phyloP scores from a whole-genome alignment of 2,888 invertebrate species.

The Helicoverpa assulta region DNA sequence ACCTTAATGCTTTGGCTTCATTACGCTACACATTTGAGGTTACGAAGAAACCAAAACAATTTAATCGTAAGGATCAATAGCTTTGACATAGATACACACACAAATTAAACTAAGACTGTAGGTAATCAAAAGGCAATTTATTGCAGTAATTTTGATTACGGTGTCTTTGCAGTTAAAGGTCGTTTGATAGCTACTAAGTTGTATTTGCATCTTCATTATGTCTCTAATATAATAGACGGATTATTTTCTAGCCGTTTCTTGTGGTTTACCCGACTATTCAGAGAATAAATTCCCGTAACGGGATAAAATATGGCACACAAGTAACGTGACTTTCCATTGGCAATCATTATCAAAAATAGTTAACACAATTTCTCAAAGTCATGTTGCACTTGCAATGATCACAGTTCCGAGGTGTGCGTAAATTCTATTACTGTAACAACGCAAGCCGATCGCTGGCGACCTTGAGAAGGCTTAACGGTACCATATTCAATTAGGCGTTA shows the following conservation, averaged over 20 bases:
- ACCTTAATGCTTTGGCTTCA: conserved; percentile 42
- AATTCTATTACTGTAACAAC: conserved; percentile 46
- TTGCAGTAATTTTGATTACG: conserved; percentile 43
- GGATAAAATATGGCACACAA: no score
- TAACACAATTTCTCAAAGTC: conserved; percentile 9
- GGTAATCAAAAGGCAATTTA: conserved; percentile 35
- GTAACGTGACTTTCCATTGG: no score
- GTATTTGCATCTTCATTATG: not conserved
- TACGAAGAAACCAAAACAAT: conserved; percentile 20
- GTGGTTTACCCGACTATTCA: no score
- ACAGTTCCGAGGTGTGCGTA: conserved; percentile 32
- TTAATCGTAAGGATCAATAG: no score
- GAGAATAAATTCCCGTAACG: no score
- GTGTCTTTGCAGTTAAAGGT: conserved; percentile 20
- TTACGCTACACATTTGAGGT: conserved; percentile 38
- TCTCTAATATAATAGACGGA: not conserved
- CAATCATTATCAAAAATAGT: not conserved
- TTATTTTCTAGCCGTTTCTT: not conserved
- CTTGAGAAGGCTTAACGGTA: conserved; percentile 45
- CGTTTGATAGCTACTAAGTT: conserved; percentile 31
- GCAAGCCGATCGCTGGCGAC: conserved; percentile 28
- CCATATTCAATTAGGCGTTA: conserved; percentile 50
- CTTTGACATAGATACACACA: conserved; percentile 3
- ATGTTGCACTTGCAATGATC: conserved; percentile 30
- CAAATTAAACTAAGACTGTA: not conserved